Evolutionary conservation across 2,797 vertebrate species (phyloP).

Genomic region (Enteromius radiatus): DNA sequence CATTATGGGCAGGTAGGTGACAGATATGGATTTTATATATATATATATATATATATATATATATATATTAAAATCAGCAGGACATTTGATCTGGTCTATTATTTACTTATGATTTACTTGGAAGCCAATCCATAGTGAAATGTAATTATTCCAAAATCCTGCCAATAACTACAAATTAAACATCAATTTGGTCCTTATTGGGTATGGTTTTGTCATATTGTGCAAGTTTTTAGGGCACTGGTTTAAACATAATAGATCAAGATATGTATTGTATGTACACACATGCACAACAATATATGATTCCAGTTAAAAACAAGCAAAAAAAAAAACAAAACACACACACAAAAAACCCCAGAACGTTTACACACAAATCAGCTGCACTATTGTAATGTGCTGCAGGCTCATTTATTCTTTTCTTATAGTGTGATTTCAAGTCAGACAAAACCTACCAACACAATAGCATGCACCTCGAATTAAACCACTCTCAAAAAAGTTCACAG

Average conservation of each 20-base stretch:
- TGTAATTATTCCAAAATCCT: too few relatives aligned
- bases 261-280: not conserved
- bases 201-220: not conserved
- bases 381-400: not conserved
- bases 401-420: constrained; percentile 2
- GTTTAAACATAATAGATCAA: not conserved
- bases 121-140: too few relatives aligned
- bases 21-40: too few relatives aligned
- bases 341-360: too few relatives aligned
- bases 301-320: not conserved
- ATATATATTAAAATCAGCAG: too few relatives aligned
- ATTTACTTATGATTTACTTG: too few relatives aligned
- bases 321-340: constrained; percentile 2
- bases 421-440: constrained; percentile 39
- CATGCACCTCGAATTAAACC: constrained; percentile 55
- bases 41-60: too few relatives aligned
- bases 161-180: too few relatives aligned
- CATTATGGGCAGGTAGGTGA: too few relatives aligned
- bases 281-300: not conserved
- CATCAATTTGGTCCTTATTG: too few relatives aligned
- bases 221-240: not conserved
- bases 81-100: too few relatives aligned
- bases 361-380: not conserved
- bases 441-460: constrained; percentile 63
- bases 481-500: constrained; percentile 63